Base-by-base conservation (phyloP, 1,140 invertebrate species). In the Chelonus insularis region DNA sequence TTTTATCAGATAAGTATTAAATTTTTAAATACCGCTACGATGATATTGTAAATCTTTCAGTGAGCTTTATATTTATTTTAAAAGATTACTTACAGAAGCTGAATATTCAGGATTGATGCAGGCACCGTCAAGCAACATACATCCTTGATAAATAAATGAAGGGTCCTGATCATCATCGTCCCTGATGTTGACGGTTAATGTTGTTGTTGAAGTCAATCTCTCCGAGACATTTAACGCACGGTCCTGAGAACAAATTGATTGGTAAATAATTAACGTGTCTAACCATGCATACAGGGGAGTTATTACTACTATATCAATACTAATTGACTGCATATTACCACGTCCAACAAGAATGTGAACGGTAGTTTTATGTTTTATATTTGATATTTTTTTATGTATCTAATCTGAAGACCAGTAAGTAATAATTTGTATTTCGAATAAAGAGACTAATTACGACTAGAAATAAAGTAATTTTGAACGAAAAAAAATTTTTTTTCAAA, bases 141-240 rank as follows among this genome's bases (percentile, higher is more conserved):
- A 94, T 4, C 90, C 91, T 65, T 91, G 87, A 74, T 94, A 93
- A 39, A 93, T 90, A 69, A 94, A 94, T 0, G 90, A 91, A 0
- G 92, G 92, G 75, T 94, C 92, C 73, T 94, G 90, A 74, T 96
- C 93, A 68, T 95, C 93, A 21, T 92, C 92, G 71, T 95, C 93
- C 72, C 88, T 86, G 9, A 96, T 87, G 66, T 92, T 91, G 0
- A 96, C 89, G 0, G 90, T 93, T 48, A 96, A 77, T 0, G 91
- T 95, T 0, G 93, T 92, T 1, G 91, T 93, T 29, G 89, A 87
- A 0, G 91, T 91, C 23, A 92, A 83, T 55, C 91, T 84, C 70
- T 91, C 86, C 1, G 86, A 84, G 20, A 84, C 82, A 70, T 92
- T 91, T 67, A 88, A 84, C 0, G 92, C 90, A 68, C 91, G 89